phyloP scores from a whole-genome alignment of 1,140 invertebrate genomes.

The Brachionus manjavacas region DNA sequence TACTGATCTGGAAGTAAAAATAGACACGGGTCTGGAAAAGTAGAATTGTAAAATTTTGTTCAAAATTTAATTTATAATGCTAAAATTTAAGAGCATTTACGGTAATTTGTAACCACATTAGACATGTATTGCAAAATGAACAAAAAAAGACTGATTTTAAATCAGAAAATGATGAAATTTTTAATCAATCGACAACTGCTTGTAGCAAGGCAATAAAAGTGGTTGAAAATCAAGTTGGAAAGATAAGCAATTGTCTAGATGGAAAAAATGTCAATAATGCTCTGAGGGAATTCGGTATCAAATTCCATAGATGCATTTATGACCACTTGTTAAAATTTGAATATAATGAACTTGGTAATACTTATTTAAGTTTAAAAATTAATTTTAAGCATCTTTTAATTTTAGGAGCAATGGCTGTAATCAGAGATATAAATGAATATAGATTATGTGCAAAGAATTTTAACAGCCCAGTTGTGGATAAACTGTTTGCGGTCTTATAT shows the following conservation, averaged over 20 bases:
- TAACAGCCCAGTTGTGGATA: slow-evolving; percentile 70
- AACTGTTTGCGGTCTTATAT: slow-evolving; percentile 87
- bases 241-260: slow-evolving; percentile 78
- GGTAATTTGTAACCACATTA: slow-evolving; percentile 83
- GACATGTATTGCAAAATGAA: slow-evolving; percentile 79
- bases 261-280: slow-evolving; percentile 84
- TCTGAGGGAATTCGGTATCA: slow-evolving; percentile 77
- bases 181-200: slow-evolving; percentile 63
- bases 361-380: slow-evolving; percentile 41
- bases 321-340: slow-evolving; percentile 90
- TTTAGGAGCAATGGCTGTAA: slow-evolving; percentile 85
- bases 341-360: slow-evolving; percentile 80
- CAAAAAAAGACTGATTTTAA: slow-evolving; percentile 95
- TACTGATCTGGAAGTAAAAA: slow-evolving; percentile 81
- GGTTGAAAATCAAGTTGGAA: slow-evolving; percentile 69
- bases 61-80: slow-evolving; percentile 37
- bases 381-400: background rate
- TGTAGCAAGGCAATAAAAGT: slow-evolving; percentile 81
- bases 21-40: slow-evolving; percentile 80
- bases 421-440: slow-evolving; percentile 94
- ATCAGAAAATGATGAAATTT: slow-evolving; percentile 64
- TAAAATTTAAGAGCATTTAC: slow-evolving; percentile 66
- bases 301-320: slow-evolving; percentile 87
- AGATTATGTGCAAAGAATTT: slow-evolving; percentile 73
- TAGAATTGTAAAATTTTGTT: slow-evolving; percentile 45